Evolutionary conservation across 1,140 invertebrate genomes (phyloP), one percentile per base, ranked within the genome.

Genomic region (Rhagoletis pomonella): DNA sequence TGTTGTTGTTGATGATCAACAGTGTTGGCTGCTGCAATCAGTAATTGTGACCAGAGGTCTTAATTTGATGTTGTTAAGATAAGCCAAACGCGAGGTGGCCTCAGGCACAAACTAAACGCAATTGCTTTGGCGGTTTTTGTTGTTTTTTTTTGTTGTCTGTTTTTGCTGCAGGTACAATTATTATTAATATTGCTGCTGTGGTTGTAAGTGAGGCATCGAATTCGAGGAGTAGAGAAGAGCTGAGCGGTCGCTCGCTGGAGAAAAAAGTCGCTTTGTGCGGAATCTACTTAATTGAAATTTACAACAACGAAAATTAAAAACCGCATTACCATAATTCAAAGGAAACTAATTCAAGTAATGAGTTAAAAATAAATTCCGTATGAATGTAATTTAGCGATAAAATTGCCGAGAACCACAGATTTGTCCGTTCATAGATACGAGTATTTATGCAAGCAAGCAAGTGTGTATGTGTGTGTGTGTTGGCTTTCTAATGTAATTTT

Each of bases 41-140:
- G 73, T 81, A 81, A 81, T 81, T 81, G 73, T 81, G 73, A 55
- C 73, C 73, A 81, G 73, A 81, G 73, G 73, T 81, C 73, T 81
- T 81, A 81, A 81, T 81, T 55, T 81, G 73, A 81, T 81, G 73
- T 81, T 81, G 73, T 81, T 81, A 81, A 50, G 73, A 81, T 81
- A 81, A 81, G n/a, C 73, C 47, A 55, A 81, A 81, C 47, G 47
- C 73, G 47, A 81, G 44, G 44, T 29, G 73, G 73, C 73, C 73
- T 81, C 47, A 29, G 47, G 73, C 73, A 55, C 7, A 81, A 58
- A 55, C 73, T 55, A 81, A 81, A 44, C 55, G 73, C 73, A 81
- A 81, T 81, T 81, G 47, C 47, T 81, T 81, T 81, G 55, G 73
- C 10, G 73, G 50, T 81, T 55, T 19, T 58, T 81, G 47, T 58